A percentile compares a stretch with the other conserved stretches of the same genome.
phyloP scores from a whole-genome alignment of 2,797 vertebrate genomes.

The Coccyzus lansbergi region DNA sequence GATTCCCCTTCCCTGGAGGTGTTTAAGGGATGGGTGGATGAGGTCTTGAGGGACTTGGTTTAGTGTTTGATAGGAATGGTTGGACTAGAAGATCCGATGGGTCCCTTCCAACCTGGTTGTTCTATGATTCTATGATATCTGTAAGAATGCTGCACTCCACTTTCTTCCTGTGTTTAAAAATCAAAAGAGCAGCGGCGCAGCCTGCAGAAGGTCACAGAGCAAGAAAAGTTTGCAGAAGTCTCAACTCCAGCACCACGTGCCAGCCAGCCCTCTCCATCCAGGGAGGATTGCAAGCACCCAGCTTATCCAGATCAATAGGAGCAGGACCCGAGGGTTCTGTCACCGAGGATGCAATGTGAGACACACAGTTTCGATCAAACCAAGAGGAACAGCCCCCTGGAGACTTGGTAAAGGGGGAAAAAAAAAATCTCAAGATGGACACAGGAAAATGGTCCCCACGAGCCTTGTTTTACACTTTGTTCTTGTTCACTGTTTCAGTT shows the following conservation, averaged over 20 bases:
- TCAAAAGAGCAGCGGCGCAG: background rate
- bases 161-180: background rate
- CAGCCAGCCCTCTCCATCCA: background rate
- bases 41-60: too few species aligned
- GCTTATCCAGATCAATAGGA: background rate
- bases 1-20: too few species aligned
- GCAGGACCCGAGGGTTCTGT: background rate
- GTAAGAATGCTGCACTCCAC: background rate
- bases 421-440: background rate
- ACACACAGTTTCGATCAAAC: background rate
- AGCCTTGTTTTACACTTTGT: background rate
- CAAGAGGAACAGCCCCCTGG: background rate
- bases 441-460: background rate
- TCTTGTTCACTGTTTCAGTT: background rate
- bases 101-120: too few species aligned
- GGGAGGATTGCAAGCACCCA: accelerated
- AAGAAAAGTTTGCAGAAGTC: background rate
- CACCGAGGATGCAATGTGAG: background rate
- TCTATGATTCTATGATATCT: too few species aligned
- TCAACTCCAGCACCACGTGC: accelerated
- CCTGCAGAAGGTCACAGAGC: background rate
- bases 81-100: too few species aligned
- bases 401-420: background rate
- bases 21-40: too few species aligned
- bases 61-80: too few species aligned